Evolutionary conservation across 2,888 invertebrate species (phyloP), one percentile per base, ranked within the genome.

Genomic region (Habrosyne pyritoides): DNA sequence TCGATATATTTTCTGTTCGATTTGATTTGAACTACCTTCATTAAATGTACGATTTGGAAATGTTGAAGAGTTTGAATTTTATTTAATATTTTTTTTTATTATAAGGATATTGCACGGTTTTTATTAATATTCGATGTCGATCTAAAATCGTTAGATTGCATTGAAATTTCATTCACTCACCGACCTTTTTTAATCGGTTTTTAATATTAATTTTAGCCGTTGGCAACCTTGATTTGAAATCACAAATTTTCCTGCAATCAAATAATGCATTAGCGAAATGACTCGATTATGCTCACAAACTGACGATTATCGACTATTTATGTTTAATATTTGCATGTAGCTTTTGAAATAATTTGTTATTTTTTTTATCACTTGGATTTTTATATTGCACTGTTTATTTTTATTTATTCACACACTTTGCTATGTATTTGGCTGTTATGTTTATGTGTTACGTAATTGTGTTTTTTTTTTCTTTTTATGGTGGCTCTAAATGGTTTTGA

Each of bases 391-490:
- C 50, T 49, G 42, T 42, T 47, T 28, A 24, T 22, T 46, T 22
- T 52, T 55, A 61, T 69, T 71, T 69, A 67, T 65, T 64, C 69
- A 67, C 61, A 72, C 76, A 78, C 71, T 63, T 63, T 64, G 69
- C 72, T 65, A 80, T 78, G 79, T 81, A 79, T 84, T 86, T 87
- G 75, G 89, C 87, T 89, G 89, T 89, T 87, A 86, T 83, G 66
- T 83, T 83, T 75, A 71, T 69, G 66, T 63, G 6, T n/a, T 70
- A 53, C 62, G 62, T 69, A 68, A 63, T 21, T 67, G 53, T 66
- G 52, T 60, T 61, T 63, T 54, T 59, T 42, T 49, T 56, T 54
- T 53, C 55, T 36, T 53, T 53, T 10, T 21, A 51, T 53, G 54
- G 28, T 61, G 57, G 53, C 42, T 42, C n/a, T 42, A 42, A 8